Base-by-base conservation (phyloP, 2,113 vertebrate species). In the Sisor rabdophorus region DNA sequence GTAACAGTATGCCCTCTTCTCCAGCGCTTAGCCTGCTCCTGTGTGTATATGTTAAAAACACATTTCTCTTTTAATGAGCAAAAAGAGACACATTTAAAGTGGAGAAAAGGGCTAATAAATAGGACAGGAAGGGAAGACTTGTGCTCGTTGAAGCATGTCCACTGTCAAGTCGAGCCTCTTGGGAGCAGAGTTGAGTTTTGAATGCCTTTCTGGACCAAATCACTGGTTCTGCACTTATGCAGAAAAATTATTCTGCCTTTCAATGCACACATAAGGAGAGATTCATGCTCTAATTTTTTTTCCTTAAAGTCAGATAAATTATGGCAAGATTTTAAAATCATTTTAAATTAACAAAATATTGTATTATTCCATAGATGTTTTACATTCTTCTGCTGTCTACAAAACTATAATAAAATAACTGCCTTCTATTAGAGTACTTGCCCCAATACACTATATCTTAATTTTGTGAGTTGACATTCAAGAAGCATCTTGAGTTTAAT, bases 111-210 rank as follows among this genome's bases (percentile, higher is more conserved):
- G 47, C 64, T 70, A 53, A 69, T 69, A 74, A 54, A 79, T 15
- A 22, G 22, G 50, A 24, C 54, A 17, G 59, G 53, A 22, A 52
- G 59, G 30, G 17, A 50, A 73, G 47, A 67, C 63, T 61, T 28
- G n/a, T 73, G 73, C 65, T 75, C 84, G 85, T 88, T 89, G 84
- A 87, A 87, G 81, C 83, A 89, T 92, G 86, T 91, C 91, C 93
- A 93, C 85, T 87, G 89, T 93, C 90, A 92, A 94, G 95, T 89
- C 89, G 86, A 92, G 93, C 92, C 93, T 92, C 91, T 90, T 91
- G 92, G 92, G 91, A 90, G 61, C 91, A 89, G 90, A 92, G 93
- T 91, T 91, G 92, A 92, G 81, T 79, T 81, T 13, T 30, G 76
- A 82, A 82, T 74, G 81, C 78, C 73, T 73, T 69, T 47, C 50